Percentiles rank a stretch among this genome's conserved stretches.
These are phyloP conservation scores for Dolichopus griseipennis DNA, from an alignment of 2,888 invertebrate species.

Conservation along the genomic window DNA sequence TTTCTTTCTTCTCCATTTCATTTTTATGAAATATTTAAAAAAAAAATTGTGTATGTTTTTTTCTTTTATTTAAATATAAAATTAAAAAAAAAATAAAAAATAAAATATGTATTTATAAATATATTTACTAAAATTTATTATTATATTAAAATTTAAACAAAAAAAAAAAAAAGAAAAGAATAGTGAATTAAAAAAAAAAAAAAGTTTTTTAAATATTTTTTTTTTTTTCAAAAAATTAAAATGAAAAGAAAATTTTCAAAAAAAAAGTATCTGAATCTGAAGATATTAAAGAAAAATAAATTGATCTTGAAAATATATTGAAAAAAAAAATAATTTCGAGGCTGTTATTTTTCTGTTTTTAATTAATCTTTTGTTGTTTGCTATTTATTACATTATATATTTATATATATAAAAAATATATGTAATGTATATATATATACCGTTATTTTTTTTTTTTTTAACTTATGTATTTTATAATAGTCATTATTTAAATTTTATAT, in stretches of 20 bases:
- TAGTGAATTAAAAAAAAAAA: background rate
- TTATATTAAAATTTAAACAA: background rate
- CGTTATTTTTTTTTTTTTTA: background rate
- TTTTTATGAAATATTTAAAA: background rate
- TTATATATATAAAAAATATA: no score
- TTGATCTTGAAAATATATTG: slow-evolving; percentile 6
- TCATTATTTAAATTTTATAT: background rate
- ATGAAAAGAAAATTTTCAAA: background rate
- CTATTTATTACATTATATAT: background rate
- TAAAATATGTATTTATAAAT: background rate
- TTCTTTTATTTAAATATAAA: background rate
- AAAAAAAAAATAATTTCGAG: background rate
- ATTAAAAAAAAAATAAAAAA: no score
- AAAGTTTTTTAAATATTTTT: no score
- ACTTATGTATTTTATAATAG: background rate
- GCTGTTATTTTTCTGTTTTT: background rate
- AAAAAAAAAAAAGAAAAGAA: background rate
- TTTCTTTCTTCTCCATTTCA: background rate
- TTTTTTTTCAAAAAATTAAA: background rate
- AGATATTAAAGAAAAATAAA: background rate
- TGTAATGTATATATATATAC: no score
- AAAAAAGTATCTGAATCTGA: no score
- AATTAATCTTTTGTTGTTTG: background rate
- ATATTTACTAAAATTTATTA: background rate
- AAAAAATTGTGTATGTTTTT: background rate